Evolutionary conservation across 2,797 vertebrate genomes (phyloP).

Genomic region (Gymnodraco acuticeps): DNA sequence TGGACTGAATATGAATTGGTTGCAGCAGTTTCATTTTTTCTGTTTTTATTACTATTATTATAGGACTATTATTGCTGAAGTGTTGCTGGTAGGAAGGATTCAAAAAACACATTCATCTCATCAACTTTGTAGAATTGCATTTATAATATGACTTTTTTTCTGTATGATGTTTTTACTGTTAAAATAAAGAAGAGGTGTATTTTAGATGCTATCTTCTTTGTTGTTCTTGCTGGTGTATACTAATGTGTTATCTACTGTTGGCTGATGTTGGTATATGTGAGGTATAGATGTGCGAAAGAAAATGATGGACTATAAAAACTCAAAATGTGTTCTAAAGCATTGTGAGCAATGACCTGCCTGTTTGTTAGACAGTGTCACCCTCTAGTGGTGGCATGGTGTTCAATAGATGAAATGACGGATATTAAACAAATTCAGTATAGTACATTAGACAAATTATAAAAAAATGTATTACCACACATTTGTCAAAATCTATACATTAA

Average conservation of each 20-base stretch:
- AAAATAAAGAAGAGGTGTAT: slow-evolving; percentile 81
- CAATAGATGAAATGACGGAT: neutral
- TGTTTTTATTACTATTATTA: slow-evolving; percentile 54
- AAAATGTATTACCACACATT: neutral
- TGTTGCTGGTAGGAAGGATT: slow-evolving; percentile 55
- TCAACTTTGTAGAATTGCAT: slow-evolving; percentile 75
- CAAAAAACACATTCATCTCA: slow-evolving; percentile 60
- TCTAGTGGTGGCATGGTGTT: slow-evolving; percentile 43
- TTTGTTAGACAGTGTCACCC: slow-evolving; percentile 43
- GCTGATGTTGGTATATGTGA: slow-evolving; percentile 8
- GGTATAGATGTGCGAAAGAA: neutral
- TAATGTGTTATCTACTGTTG: neutral
- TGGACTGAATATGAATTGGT: slow-evolving; percentile 68
- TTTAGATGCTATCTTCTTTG: slow-evolving; percentile 55
- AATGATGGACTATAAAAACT: neutral
- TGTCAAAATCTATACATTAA: slow-evolving; percentile 16
- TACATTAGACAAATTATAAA: neutral
- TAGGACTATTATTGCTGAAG: slow-evolving; percentile 52
- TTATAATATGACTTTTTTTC: slow-evolving; percentile 68
- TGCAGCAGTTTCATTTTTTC: slow-evolving; percentile 56
- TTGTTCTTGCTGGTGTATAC: neutral
- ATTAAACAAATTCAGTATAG: neutral
- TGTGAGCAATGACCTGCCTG: neutral
- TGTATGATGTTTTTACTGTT: slow-evolving; percentile 81
- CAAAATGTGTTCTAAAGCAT: neutral